Conservation (phyloP, 2,888 invertebrate genomes). For the Odontocolon sp. region DNA sequence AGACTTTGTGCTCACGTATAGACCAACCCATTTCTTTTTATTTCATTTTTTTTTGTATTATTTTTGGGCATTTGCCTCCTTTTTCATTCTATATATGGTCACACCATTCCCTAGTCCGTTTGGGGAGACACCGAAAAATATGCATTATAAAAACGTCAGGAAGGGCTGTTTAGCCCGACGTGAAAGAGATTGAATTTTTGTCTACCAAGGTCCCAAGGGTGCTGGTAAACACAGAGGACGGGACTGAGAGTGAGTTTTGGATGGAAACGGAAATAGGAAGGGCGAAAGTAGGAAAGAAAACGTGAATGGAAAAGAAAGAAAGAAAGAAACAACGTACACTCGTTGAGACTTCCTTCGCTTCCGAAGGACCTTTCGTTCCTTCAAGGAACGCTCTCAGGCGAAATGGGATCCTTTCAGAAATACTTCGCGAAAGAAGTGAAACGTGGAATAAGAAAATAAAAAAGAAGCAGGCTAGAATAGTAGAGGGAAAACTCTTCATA, state of each 20-base stretch:
- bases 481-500: too few species aligned
- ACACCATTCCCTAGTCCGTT: conserved; percentile 50
- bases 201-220: conserved; percentile 53
- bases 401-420: conserved; percentile 48
- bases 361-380: conserved; percentile 40
- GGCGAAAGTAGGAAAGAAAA: conserved; percentile 5
- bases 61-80: background rate
- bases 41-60: background rate
- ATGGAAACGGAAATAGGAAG: conserved; percentile 1
- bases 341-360: conserved; percentile 33
- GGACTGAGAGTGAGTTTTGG: conserved; percentile 2
- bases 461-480: too few species aligned
- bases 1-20: conserved; percentile 34
- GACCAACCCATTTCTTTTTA: conserved; percentile 4
- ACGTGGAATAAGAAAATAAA: conserved; percentile 29
- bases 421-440: conserved; percentile 9
- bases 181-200: conserved; percentile 59
- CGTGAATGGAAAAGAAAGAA: background rate
- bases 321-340: conserved; percentile 7
- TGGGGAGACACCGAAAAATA: conserved; percentile 40
- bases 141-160: conserved; percentile 61
- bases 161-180: conserved; percentile 58
- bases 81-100: conserved; percentile 3
- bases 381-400: conserved; percentile 28
- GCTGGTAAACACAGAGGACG: conserved; percentile 13